phyloP scores from a whole-genome alignment of 2,113 vertebrate species.

The Pheucticus melanocephalus region DNA sequence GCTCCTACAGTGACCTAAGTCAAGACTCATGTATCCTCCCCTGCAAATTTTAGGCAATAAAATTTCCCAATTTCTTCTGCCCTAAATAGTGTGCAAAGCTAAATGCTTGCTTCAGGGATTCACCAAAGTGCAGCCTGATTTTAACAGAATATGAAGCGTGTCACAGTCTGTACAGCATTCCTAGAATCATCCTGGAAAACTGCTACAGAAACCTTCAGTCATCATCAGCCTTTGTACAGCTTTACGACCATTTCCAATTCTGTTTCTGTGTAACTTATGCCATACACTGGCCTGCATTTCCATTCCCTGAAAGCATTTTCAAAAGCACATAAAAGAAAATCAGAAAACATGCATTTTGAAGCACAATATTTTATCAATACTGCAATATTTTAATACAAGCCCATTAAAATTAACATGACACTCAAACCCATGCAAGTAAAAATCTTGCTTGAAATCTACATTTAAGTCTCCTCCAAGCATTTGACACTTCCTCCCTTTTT shows the following conservation, averaged over 20 bases:
- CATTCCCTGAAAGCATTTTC: neutral
- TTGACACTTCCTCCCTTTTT: neutral
- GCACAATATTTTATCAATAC: neutral
- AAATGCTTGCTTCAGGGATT: neutral
- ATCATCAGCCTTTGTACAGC: neutral
- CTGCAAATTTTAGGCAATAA: neutral
- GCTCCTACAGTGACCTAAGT: accelerated
- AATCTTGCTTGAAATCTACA: neutral
- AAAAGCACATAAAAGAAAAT: neutral
- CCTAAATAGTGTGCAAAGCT: neutral
- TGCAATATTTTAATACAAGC: neutral
- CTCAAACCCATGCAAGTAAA: neutral
- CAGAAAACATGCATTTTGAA: neutral
- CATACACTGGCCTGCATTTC: neutral
- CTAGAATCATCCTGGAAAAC: neutral
- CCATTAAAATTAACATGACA: neutral
- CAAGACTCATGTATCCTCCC: neutral
- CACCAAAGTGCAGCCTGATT: neutral
- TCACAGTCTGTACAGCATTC: neutral
- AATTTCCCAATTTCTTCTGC: neutral
- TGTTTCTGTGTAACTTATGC: neutral
- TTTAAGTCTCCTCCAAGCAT: neutral
- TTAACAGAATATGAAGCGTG: neutral
- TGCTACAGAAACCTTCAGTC: neutral
- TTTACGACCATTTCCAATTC: neutral